Evolutionary conservation across 2,797 vertebrate species (phyloP), one percentile per base, ranked within the genome.

Genomic region (Coccyzus lansbergi): DNA sequence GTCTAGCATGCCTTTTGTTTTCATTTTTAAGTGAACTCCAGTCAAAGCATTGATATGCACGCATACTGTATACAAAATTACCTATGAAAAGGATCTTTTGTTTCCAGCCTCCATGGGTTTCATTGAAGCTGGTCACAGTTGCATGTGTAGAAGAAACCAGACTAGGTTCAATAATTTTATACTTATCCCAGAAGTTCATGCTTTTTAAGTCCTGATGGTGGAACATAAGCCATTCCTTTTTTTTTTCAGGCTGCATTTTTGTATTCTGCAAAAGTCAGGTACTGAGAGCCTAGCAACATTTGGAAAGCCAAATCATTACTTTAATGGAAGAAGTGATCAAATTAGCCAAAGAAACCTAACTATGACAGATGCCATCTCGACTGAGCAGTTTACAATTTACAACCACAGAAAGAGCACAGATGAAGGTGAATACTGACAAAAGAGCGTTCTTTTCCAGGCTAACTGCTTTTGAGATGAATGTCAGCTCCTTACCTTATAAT

Each of bases 401-500:
- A 93, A 48, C 64, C 81, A 40, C 76, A 71, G 91, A 91, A 91
- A 52, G 67, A 90, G 81, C 25, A 11, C 42, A 67, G 78, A 81
- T 69, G 87, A 96, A 90, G 77, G 92, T 93, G 88, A 96, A 92
- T 29, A 49, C 91, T 93, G 94, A 96, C 95, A 96, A 97, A 96
- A 96, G 84, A 93, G 82, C 92, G 79, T 95, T 94, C 65, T 93
- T 91, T 94, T 83, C 49, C 55, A 92, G 77, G 89, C 80, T 90
- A 91, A 95, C 94, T 90, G 91, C 89, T 96, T 95, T 96, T 88
- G 85, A 96, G 93, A 95, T 82, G 93, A 95, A 96, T 95, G 96
- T 93, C 96, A 97, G 82, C 92, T 92, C 84, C 86, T 93, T 93
- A 90, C 94, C 86, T 97, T 94, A 74, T 96, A 97, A 95, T 96